These are phyloP conservation scores for Eretmocerus hayati DNA, from an alignment of 2,888 invertebrate species.

Conservation along the genomic window DNA sequence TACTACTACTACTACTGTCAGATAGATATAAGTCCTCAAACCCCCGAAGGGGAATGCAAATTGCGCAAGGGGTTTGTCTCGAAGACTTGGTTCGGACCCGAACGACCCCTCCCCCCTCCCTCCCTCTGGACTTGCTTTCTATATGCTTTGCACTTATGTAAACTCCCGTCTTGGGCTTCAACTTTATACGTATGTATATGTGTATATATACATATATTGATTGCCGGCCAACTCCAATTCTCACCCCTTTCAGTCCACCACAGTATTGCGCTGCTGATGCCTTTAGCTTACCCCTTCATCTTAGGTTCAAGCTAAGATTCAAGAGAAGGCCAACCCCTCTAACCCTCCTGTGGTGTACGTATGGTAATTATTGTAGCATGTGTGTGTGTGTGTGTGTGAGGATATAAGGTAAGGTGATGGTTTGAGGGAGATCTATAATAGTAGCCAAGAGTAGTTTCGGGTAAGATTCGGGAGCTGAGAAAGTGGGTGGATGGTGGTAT, in stretches of 20 bases:
- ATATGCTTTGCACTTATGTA: slow-evolving; percentile 36
- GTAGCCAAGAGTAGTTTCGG: too few species aligned
- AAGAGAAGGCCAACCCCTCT: neutral
- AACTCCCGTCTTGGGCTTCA: slow-evolving; percentile 26
- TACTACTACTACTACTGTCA: too few species aligned
- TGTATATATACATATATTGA: slow-evolving; percentile 34
- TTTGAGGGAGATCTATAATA: too few species aligned
- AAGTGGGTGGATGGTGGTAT: too few species aligned
- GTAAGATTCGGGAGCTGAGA: too few species aligned
- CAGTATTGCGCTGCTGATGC: too few species aligned
- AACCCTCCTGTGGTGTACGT: neutral
- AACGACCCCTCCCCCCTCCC: neutral
- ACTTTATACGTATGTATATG: slow-evolving; percentile 33
- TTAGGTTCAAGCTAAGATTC: neutral
- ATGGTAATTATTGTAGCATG: neutral
- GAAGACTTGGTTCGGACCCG: too few species aligned
- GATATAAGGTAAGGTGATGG: too few species aligned
- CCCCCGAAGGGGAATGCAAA: slow-evolving; percentile 44
- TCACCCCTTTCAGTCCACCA: slow-evolving; percentile 12
- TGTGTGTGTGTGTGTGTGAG: neutral
- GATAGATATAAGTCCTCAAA: too few species aligned
- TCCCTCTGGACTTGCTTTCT: neutral
- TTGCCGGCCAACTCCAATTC: slow-evolving; percentile 42
- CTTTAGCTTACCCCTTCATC: too few species aligned
- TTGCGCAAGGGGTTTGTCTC: slow-evolving; percentile 42